Evolutionary conservation across 2,888 invertebrate species (phyloP).

Genomic region (Amblyjoppa proteus): DNA sequence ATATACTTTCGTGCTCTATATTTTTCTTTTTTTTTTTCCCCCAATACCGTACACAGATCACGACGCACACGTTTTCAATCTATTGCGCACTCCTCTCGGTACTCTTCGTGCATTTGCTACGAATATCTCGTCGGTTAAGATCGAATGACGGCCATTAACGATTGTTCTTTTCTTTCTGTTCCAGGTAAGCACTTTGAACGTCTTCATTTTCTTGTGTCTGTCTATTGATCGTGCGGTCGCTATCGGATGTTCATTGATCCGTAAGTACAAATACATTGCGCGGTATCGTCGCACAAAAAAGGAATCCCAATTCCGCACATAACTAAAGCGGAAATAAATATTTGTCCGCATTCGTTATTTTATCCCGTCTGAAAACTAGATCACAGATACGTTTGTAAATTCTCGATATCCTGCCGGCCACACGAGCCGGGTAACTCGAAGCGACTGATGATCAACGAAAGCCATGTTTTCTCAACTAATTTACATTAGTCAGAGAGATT

Average conservation of each 20-base stretch:
- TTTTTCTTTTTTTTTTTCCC: background rate
- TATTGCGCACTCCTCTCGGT: background rate
- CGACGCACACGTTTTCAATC: background rate
- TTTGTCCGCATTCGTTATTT: background rate
- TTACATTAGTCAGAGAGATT: background rate
- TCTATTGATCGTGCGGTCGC: background rate
- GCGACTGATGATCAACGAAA: background rate
- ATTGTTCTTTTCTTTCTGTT: constrained; percentile 73
- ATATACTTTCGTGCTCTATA: constrained; percentile 54
- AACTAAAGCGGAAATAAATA: background rate
- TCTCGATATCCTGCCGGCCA: constrained; percentile 22
- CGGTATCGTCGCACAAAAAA: background rate
- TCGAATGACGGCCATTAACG: constrained; percentile 33
- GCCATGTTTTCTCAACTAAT: too few relatives aligned
- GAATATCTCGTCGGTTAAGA: background rate
- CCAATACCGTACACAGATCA: background rate
- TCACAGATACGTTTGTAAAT: background rate
- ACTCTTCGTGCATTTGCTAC: background rate
- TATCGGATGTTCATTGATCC: background rate
- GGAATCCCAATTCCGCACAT: background rate
- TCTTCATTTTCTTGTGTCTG: constrained; percentile 11
- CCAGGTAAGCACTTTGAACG: constrained; percentile 77
- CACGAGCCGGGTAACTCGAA: background rate
- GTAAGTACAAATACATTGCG: constrained; percentile 10
- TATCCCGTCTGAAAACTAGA: background rate